Percentiles rank a stretch among this genome's conserved stretches.
These are phyloP conservation scores for Phengaris arion DNA, from an alignment of 2,888 invertebrate species.

Conservation along the genomic window DNA sequence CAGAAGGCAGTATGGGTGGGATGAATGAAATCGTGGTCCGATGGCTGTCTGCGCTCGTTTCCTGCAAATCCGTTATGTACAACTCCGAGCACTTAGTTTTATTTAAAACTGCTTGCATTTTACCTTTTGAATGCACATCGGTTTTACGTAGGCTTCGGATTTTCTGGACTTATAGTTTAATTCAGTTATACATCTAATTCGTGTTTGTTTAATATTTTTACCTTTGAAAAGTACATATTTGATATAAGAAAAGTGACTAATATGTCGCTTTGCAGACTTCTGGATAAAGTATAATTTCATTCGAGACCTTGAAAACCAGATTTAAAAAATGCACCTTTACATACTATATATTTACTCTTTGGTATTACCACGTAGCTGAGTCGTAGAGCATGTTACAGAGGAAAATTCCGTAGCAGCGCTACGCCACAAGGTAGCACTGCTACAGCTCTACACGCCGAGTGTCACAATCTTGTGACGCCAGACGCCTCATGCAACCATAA, in stretches of 20 bases:
- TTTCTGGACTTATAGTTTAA: background rate
- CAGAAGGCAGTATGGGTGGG: slow-evolving; percentile 67
- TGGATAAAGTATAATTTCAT: too few species aligned
- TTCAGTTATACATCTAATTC: background rate
- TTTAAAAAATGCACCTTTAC: too few species aligned
- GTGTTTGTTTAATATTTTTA: background rate
- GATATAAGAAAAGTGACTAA: background rate
- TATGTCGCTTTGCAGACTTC: too few species aligned
- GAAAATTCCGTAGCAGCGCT: slow-evolving; percentile 1
- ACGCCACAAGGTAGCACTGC: background rate
- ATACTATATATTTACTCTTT: too few species aligned
- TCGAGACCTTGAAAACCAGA: too few species aligned
- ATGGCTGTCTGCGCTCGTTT: slow-evolving; percentile 75
- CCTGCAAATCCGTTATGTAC: slow-evolving; percentile 75
- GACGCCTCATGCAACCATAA: background rate
- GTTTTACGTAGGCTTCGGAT: slow-evolving; percentile 1
- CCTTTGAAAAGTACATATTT: background rate
- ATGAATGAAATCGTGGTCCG: slow-evolving; percentile 79
- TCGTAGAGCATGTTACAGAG: background rate
- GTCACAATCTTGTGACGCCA: background rate
- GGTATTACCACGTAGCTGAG: background rate
- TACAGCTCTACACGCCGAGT: background rate
- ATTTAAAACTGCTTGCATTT: slow-evolving; percentile 53
- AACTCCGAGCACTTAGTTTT: slow-evolving; percentile 72
- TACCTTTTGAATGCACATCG: slow-evolving; percentile 31